Conservation (phyloP, 2,888 invertebrate genomes). For the Epinotia ramella region DNA sequence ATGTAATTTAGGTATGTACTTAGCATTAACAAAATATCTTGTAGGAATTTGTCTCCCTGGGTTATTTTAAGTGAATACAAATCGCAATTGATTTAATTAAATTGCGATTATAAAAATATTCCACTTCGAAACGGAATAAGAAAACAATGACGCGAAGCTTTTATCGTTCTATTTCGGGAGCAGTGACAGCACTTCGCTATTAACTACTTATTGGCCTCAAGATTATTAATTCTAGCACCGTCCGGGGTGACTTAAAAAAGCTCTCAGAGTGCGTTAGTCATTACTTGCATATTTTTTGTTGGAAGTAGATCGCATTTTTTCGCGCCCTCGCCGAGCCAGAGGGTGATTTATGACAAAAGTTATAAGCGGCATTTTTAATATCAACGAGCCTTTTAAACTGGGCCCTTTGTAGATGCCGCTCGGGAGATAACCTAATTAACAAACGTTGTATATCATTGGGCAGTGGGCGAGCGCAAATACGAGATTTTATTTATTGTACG, state of each 20-base stretch:
- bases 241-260: conserved; percentile 76
- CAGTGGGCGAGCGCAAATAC: conserved; percentile 73
- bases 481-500: conserved; percentile 73
- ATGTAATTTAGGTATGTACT: not conserved
- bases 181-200: conserved; percentile 58
- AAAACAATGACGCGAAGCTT: conserved; percentile 44
- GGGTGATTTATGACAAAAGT: conserved; percentile 84
- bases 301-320: conserved; percentile 74
- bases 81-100: not conserved
- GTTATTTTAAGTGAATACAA: not conserved
- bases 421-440: conserved; percentile 83
- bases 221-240: conserved; percentile 79
- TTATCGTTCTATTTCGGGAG: conserved; percentile 35
- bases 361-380: conserved; percentile 82
- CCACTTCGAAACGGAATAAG: conserved; percentile 10
- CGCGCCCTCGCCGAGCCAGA: conserved; percentile 77
- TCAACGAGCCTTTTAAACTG: conserved; percentile 79
- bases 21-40: not conserved
- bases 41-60: not conserved
- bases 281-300: conserved; percentile 85
- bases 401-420: conserved; percentile 81
- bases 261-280: conserved; percentile 79
- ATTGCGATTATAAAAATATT: not conserved
- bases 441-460: conserved; percentile 79
- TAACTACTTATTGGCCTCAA: conserved; percentile 51